Evolutionary conservation across 2,113 vertebrate genomes (phyloP), one percentile per base, ranked within the genome.

Genomic region (Opisthocomus hoazin): DNA sequence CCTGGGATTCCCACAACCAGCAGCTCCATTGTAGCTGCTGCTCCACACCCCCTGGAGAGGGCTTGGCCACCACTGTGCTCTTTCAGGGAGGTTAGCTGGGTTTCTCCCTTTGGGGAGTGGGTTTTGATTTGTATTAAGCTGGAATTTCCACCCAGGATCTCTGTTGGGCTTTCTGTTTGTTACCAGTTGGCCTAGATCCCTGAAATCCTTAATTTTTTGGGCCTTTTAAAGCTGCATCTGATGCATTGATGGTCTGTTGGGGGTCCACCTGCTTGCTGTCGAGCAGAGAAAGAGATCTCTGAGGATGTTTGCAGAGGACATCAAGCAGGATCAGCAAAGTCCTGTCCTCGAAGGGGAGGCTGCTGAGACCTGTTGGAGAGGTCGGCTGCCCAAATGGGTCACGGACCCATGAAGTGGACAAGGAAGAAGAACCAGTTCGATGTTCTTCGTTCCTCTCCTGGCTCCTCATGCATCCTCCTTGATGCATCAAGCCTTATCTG

Each of bases 391-490:
- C 41, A 66, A 27, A 60, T 24, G 29, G 24, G 18, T 58, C 77
- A 65, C 0, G 3, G 56, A 84, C 18, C 73, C 23, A 18, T 22
- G 39, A 84, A 43, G 6, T 61, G 7, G 39, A 75, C 17, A 6
- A 63, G 16, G n/a, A 41, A 51, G 39, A 76, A 75, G 70, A 73
- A 46, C 29, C 51, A 41, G 4, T 26, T 30, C 20, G 34, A 46
- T 46, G 18, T 64, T 57, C 51, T 54, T 32, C 80, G 39, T 23
- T 51, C 30, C 37, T 78, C 15, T 51, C 10, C 70, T 1, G 1
- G 4, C 43, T 73, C 54, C 12, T 45, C 4, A 2, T 8, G 10
- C 41, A 29, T n/a, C n/a, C n/a, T n/a, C n/a, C n/a, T n/a, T 1
- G 8, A 45, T 50, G 24, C 50, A 75, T 70, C n/a, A 24, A 7